phyloP scores from a whole-genome alignment of 2,797 vertebrate species.

The Eutrigla gurnardus region DNA sequence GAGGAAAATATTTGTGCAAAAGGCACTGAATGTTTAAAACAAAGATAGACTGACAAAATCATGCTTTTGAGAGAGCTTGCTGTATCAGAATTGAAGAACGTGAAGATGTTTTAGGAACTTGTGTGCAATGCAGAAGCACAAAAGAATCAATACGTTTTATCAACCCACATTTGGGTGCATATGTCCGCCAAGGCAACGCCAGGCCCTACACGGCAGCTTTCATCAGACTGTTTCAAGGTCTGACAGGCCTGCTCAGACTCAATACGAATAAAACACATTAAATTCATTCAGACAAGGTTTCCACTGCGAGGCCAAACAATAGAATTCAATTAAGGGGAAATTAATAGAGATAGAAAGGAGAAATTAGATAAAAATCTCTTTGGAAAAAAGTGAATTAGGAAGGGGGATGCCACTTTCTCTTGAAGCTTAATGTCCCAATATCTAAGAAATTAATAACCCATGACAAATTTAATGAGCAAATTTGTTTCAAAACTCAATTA shows the following conservation, averaged over 20 bases:
- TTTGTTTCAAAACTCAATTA: not conserved
- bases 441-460: not conserved
- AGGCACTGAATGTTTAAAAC: conserved; percentile 2
- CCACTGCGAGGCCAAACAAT: conserved; percentile 9
- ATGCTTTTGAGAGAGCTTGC: not conserved
- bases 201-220: conserved; percentile 26
- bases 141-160: conserved; percentile 47
- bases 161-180: conserved; percentile 36
- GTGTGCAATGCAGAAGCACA: not conserved
- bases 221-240: conserved; percentile 48
- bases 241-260: conserved; percentile 24
- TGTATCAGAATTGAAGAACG: conserved; percentile 22
- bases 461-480: not conserved
- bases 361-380: conserved; percentile 3
- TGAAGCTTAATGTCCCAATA: not conserved
- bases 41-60: conserved; percentile 3
- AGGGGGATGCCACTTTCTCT: conserved; percentile 6
- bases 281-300: conserved; percentile 22
- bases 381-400: not conserved
- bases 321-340: conserved; percentile 6
- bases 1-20: conserved; percentile 20
- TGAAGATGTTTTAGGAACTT: conserved; percentile 12
- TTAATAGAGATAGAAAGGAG: not conserved
- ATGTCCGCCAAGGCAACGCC: conserved; percentile 21
- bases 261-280: conserved; percentile 28